Base-by-base conservation (phyloP, 2,113 vertebrate species). In the Channa maculata region DNA sequence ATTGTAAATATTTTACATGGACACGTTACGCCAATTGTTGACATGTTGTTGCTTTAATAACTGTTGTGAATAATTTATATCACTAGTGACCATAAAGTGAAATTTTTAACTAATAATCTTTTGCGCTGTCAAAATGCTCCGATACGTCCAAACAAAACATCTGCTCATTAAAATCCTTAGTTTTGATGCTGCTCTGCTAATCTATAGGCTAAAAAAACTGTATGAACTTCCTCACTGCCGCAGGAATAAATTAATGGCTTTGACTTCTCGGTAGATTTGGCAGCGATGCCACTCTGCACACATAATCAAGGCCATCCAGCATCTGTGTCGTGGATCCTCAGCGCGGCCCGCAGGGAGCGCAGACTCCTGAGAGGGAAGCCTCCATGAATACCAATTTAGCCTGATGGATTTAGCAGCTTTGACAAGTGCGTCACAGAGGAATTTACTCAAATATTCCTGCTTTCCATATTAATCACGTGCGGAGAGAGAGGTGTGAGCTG, bases 311-410 rank as follows among this genome's bases (percentile, higher is more conserved):
- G 73, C 77, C 4, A 65, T 41, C 48, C 54, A 9, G 85, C 91
- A 91, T 88, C 89, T 91, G 91, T 49, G 82, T 0, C 4, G 71
- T 13, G 46, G 66, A 84, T 86, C 75, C 78, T 82, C 12, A 5
- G 70, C 46, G 79, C 9, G 11, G 75, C 79, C 89, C 75, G 41
- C 34, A 0, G 82, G 90, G 88, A 84, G 85, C 65, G 58, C 41
- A 39, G 52, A 3, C 80, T 80, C 75, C 78, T 61, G 59, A 75
- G 77, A 45, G 83, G 72, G 88, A 91, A 90, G 85, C 87, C 87
- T 76, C 86, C 87, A 90, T 93, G 94, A 94, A 94, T 94, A 94
- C 86, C 88, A 93, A 93, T 89, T 90, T 76, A 91, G 80, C 76
- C 84, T 55, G 52, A 55, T 44, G 86, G 91, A 91, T 92, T 92